Evolutionary conservation across 2,113 vertebrate genomes (phyloP).

Genomic region (Perca fluviatilis): DNA sequence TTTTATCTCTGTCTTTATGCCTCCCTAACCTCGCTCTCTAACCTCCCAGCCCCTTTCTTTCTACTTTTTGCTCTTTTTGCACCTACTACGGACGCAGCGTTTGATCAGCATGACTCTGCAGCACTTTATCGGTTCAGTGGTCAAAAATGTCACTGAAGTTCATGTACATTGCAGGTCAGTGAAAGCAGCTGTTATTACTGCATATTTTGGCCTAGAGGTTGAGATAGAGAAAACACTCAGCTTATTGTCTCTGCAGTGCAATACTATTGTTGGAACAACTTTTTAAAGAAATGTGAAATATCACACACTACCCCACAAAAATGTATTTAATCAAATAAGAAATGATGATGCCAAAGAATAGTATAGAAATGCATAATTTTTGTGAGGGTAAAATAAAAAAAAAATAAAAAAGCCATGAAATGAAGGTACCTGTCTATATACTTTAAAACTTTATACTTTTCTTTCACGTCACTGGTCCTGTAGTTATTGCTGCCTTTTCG

Average conservation of each 20-base stretch:
- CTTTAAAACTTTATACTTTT: not conserved
- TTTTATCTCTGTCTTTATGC: constrained; percentile 53
- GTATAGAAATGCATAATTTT: too few relatives aligned
- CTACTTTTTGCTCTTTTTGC: constrained; percentile 11
- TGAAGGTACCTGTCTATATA: not conserved
- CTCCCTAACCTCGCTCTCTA: constrained; percentile 21
- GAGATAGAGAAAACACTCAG: not conserved
- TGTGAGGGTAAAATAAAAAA: too few relatives aligned
- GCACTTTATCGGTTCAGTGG: constrained; percentile 14
- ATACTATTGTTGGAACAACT: not conserved
- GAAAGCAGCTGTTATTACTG: not conserved
- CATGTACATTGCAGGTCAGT: constrained; percentile 24
- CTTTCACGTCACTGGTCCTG: not conserved
- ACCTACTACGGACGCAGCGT: constrained; percentile 6
- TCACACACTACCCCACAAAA: not conserved
- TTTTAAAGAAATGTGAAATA: not conserved
- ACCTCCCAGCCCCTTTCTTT: not conserved
- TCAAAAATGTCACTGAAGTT: constrained; percentile 27
- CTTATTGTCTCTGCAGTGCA: not conserved
- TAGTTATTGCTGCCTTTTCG: not conserved
- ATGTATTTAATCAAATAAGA: not conserved
- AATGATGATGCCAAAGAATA: too few relatives aligned
- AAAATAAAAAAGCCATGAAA: not conserved
- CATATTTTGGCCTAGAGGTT: not conserved
- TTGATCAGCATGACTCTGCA: constrained; percentile 30